These are phyloP conservation scores for Trypoxylus dichotomus DNA, from an alignment of 1,140 invertebrate species.

Conservation along the genomic window DNA sequence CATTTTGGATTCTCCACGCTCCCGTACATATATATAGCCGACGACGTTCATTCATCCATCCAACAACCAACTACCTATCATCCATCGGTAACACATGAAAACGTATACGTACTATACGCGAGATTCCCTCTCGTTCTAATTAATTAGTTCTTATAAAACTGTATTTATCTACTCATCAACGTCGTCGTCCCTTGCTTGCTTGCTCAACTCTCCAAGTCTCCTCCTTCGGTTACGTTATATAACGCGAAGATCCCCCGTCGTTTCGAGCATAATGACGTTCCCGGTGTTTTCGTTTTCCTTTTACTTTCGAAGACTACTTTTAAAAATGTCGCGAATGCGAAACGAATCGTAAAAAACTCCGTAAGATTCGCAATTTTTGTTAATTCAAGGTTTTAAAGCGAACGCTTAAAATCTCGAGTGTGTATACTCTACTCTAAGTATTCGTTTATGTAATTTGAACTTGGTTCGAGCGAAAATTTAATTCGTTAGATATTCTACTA, in stretches of 20 bases:
- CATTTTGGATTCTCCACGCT: conserved; percentile 31
- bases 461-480: not conserved
- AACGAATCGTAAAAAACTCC: not conserved
- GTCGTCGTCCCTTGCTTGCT: not conserved
- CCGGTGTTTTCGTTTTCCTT: not conserved
- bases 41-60: not conserved
- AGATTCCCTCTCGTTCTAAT: not conserved
- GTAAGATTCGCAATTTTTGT: not conserved
- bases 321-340: not conserved
- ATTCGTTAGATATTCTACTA: not conserved
- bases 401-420: not conserved
- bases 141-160: conserved; percentile 25
- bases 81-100: conserved; percentile 8
- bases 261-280: conserved; percentile 1
- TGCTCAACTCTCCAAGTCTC: not conserved
- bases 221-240: not conserved
- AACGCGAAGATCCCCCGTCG: not conserved
- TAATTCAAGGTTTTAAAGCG: not conserved
- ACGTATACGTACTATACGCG: not conserved
- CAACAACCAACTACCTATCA: not conserved
- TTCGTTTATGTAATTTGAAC: not conserved
- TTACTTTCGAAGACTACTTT: not conserved
- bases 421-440: not conserved
- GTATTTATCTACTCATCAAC: conserved; percentile 24
- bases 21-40: not conserved